A percentile compares a stretch with the other conserved stretches of the same genome.
Evolutionary conservation across 2,888 invertebrate genomes (phyloP).

Genomic region (Phyllotreta striolata): DNA sequence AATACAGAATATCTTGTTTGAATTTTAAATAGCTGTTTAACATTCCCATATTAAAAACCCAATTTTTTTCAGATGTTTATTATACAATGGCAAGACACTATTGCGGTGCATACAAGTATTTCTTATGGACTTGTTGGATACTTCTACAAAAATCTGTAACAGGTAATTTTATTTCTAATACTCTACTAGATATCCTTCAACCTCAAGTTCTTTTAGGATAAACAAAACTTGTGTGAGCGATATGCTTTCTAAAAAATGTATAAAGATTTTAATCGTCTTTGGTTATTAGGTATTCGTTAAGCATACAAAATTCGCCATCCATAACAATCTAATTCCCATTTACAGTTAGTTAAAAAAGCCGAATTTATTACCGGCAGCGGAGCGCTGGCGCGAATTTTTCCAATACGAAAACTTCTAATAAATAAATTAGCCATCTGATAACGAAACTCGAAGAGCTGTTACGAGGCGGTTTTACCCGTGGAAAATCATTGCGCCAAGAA

Average conservation of each 20-base stretch:
- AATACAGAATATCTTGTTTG: background rate
- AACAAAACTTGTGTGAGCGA: too few species aligned
- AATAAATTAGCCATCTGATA: too few species aligned
- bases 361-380: too few species aligned
- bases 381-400: too few species aligned
- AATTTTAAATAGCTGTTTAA: background rate
- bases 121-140: slow-evolving; percentile 42
- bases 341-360: too few species aligned
- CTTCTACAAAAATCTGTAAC: slow-evolving; percentile 29
- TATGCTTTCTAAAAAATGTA: too few species aligned
- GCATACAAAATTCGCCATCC: too few species aligned
- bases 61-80: slow-evolving; percentile 52
- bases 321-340: too few species aligned
- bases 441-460: too few species aligned
- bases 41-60: slow-evolving; percentile 25
- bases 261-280: too few species aligned
- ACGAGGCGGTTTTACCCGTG: slow-evolving; percentile 4
- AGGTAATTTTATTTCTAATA: slow-evolving; percentile 17
- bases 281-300: too few species aligned
- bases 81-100: slow-evolving; percentile 49
- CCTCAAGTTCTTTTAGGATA: background rate
- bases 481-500: slow-evolving; percentile 38
- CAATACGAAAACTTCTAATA: too few species aligned
- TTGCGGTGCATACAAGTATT: slow-evolving; percentile 45
- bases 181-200: background rate